Conservation (phyloP, 2,888 invertebrate genomes). For the Nephrocerus scutellatus region DNA sequence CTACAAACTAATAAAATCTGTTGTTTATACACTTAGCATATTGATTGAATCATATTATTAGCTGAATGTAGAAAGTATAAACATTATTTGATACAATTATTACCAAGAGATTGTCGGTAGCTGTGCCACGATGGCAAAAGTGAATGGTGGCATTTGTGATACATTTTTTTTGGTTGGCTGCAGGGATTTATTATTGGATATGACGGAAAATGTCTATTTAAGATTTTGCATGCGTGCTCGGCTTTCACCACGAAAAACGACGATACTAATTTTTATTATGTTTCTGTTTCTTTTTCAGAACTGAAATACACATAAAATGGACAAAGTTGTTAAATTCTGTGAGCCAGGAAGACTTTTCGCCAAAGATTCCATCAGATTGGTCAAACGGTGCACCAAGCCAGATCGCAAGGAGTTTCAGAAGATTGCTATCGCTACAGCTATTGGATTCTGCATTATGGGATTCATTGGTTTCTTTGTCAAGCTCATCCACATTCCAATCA, state of each 20-base stretch:
- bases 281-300: slow-evolving; percentile 14
- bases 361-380: slow-evolving; percentile 96
- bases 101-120: too few species aligned
- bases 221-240: too few species aligned
- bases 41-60: too few species aligned
- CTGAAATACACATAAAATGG: slow-evolving; percentile 64
- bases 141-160: too few species aligned
- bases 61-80: too few species aligned
- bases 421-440: slow-evolving; percentile 98
- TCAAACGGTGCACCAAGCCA: slow-evolving; percentile 98
- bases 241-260: not conserved
- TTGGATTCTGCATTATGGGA: slow-evolving; percentile 99
- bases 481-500: slow-evolving; percentile 98
- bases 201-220: too few species aligned
- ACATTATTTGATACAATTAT: too few species aligned
- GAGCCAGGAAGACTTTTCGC: slow-evolving; percentile 95
- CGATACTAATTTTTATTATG: slow-evolving; percentile 6
- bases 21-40: too few species aligned
- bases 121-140: slow-evolving; percentile 8
- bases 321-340: slow-evolving; percentile 90
- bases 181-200: too few species aligned
- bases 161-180: too few species aligned
- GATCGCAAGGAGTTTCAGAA: slow-evolving; percentile 99
- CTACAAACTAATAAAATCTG: too few species aligned
- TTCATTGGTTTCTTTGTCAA: slow-evolving; percentile 99